Evolutionary conservation across 2,888 invertebrate genomes (phyloP).

Genomic region (Pyralis farinalis): DNA sequence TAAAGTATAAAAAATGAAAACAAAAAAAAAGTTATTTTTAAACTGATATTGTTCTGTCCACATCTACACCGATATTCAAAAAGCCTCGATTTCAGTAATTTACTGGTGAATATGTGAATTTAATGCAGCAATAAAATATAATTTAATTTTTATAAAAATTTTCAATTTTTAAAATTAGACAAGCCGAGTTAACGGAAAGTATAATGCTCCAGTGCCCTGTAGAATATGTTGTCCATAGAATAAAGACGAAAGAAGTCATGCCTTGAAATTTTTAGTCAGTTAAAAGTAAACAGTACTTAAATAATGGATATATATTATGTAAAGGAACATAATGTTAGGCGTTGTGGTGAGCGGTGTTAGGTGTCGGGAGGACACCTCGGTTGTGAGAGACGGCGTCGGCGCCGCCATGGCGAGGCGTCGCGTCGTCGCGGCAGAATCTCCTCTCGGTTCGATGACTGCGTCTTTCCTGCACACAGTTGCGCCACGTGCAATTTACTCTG

Average conservation of each 20-base stretch:
- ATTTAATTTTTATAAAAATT: constrained; percentile 70
- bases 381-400: constrained; percentile 60
- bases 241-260: constrained; percentile 75
- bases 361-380: constrained; percentile 39
- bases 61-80: constrained; percentile 53
- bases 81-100: constrained; percentile 59
- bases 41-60: constrained; percentile 69
- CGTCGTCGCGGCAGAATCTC: constrained; percentile 71
- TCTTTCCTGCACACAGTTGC: constrained; percentile 75
- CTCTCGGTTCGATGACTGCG: constrained; percentile 76
- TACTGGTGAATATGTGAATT: constrained; percentile 68
- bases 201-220: constrained; percentile 78
- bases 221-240: constrained; percentile 76
- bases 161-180: constrained; percentile 66
- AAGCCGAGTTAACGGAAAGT: constrained; percentile 65
- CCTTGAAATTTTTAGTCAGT: constrained; percentile 77
- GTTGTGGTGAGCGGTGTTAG: constrained; percentile 55
- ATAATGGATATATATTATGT: constrained; percentile 58
- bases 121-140: constrained; percentile 70
- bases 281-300: constrained; percentile 74
- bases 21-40: constrained; percentile 51
- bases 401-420: too few species aligned
- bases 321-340: constrained; percentile 61
- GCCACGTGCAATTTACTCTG: constrained; percentile 79
- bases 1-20: constrained; percentile 34